Evolutionary conservation across 2,113 vertebrate species (phyloP).

Genomic region (Globicephala melas): DNA sequence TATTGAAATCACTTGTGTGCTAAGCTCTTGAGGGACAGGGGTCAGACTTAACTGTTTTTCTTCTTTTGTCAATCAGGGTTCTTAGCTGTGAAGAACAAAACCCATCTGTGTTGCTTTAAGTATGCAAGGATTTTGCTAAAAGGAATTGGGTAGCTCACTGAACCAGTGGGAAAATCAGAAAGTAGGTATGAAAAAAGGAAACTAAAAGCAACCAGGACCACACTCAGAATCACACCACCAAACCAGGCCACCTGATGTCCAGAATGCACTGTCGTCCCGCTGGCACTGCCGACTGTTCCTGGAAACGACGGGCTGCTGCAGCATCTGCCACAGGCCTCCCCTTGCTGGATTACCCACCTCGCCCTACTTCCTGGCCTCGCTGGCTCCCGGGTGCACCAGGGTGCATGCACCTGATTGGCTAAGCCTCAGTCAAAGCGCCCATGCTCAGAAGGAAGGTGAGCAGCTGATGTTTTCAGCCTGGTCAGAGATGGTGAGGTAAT

Average conservation of each 20-base stretch:
- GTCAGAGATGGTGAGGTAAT: background rate
- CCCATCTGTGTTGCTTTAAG: background rate
- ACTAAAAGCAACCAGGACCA: background rate
- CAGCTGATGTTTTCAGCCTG: background rate
- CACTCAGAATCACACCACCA: background rate
- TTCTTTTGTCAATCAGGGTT: background rate
- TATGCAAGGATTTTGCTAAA: background rate
- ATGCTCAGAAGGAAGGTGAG: background rate
- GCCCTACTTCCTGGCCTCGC: background rate
- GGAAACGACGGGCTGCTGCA: background rate
- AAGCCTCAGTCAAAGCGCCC: background rate
- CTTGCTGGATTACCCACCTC: background rate
- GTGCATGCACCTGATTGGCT: background rate
- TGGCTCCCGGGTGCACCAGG: background rate
- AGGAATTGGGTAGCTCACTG: background rate
- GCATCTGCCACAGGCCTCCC: background rate
- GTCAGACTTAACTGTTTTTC: background rate
- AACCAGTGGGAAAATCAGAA: background rate
- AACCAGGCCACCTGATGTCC: background rate
- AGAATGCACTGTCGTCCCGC: background rate
- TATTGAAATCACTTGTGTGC: background rate
- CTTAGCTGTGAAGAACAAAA: background rate
- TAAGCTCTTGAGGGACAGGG: background rate
- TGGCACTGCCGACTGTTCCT: background rate
- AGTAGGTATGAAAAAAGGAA: background rate